Evolutionary conservation across 2,888 invertebrate genomes (phyloP).

Genomic region (Drosophila lacicola): DNA sequence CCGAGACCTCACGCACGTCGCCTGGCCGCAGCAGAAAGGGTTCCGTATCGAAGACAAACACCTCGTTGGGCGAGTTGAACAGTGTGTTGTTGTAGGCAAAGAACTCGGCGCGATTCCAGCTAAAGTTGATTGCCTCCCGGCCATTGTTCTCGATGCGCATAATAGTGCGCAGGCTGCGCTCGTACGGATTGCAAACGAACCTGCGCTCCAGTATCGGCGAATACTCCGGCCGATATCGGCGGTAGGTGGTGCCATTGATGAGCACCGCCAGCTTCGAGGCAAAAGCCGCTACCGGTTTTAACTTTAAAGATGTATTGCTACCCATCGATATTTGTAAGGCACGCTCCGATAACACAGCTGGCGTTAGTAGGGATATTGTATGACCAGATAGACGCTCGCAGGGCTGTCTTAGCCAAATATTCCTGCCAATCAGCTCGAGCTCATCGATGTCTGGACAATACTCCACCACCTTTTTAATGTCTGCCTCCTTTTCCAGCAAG

Average conservation of each 20-base stretch:
- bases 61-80: conserved; percentile 40
- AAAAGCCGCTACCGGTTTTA: accelerated
- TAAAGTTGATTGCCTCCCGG: conserved; percentile 43
- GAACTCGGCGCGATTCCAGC: conserved; percentile 61
- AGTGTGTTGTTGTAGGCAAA: conserved; percentile 60
- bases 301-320: neutral
- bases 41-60: conserved; percentile 71
- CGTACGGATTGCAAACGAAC: conserved; percentile 73
- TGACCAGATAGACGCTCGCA: conserved; percentile 13
- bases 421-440: conserved; percentile 59
- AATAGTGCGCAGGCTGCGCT: conserved; percentile 56
- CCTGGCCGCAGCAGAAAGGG: conserved; percentile 66
- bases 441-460: conserved; percentile 56
- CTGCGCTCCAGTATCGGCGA: conserved; percentile 55
- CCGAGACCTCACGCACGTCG: conserved; percentile 53
- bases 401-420: neutral
- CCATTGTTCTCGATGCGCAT: conserved; percentile 76
- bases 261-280: conserved; percentile 18
- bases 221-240: conserved; percentile 35
- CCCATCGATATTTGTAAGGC: neutral
- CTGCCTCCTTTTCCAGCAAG: conserved; percentile 28
- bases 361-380: conserved; percentile 15
- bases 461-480: conserved; percentile 53
- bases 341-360: neutral
- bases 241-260: conserved; percentile 56